A percentile compares a stretch with the other conserved stretches of the same genome.
These are phyloP conservation scores for Brachypodius melanocephalos DNA, from an alignment of 2,113 vertebrate species.

Conservation along the genomic window DNA sequence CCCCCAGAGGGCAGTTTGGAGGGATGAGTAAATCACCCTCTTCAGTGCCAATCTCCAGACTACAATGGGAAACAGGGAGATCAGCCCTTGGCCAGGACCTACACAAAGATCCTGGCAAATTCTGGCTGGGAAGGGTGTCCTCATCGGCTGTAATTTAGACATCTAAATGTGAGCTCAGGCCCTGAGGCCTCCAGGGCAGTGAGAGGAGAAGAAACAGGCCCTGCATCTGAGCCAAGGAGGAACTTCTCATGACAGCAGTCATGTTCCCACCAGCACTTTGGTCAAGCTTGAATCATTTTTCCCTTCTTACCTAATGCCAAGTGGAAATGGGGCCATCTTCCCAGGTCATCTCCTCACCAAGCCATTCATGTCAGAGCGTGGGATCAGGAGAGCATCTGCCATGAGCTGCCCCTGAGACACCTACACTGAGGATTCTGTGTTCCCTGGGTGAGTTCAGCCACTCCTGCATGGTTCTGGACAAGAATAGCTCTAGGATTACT, in stretches of 20 bases:
- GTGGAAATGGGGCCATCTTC: background rate
- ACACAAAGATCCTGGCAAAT: conserved; percentile 48
- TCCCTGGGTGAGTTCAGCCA: background rate
- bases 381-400: background rate
- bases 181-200: background rate
- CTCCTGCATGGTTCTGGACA: background rate
- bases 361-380: background rate
- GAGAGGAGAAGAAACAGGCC: conserved; percentile 16
- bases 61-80: conserved; percentile 35
- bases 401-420: background rate
- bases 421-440: background rate
- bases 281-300: background rate
- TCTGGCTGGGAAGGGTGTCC: background rate
- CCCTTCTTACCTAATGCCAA: background rate
- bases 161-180: background rate
- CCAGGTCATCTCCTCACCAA: background rate
- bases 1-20: conserved; percentile 14
- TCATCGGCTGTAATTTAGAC: conserved; percentile 14
- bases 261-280: background rate
- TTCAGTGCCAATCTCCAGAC: background rate
- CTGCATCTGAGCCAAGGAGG: background rate
- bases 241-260: conserved; percentile 9
- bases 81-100: background rate
- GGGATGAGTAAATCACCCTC: background rate
- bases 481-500: background rate